These are phyloP conservation scores for Mastomys coucha DNA, from an alignment of 2,113 vertebrate species.

Conservation along the genomic window DNA sequence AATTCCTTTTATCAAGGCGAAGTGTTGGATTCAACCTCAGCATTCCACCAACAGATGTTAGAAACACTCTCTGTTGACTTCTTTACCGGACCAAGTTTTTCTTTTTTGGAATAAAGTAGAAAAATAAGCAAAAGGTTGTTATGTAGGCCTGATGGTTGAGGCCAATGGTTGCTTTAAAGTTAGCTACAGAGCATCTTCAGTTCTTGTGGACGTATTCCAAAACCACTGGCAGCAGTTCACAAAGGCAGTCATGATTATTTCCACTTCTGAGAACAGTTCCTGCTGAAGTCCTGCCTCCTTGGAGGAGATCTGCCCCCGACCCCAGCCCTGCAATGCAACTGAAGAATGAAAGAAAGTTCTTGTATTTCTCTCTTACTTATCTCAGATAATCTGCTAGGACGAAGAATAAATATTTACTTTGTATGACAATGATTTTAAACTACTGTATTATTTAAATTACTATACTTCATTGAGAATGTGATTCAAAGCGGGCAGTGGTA, in stretches of 20 bases:
- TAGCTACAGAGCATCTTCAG: conserved; percentile 70
- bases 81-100: conserved; percentile 47
- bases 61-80: background rate
- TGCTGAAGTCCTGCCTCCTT: background rate
- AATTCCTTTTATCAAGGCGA: conserved; percentile 49
- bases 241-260: conserved; percentile 36
- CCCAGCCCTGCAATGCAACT: background rate
- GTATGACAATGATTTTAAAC: background rate
- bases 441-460: background rate
- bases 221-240: conserved; percentile 64
- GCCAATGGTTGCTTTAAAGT: background rate
- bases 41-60: conserved; percentile 51
- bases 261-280: background rate
- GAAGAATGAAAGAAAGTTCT: conserved; percentile 50
- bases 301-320: background rate
- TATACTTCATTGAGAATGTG: conserved; percentile 21
- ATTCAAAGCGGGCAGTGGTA: too few species aligned
- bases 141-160: conserved; percentile 16
- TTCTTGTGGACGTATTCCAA: conserved; percentile 35
- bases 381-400: background rate
- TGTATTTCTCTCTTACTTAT: background rate
- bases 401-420: conserved; percentile 18
- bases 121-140: conserved; percentile 55
- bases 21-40: conserved; percentile 38
- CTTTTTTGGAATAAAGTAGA: conserved; percentile 61